Evolutionary conservation across 2,797 vertebrate species (phyloP).

Genomic region (Scleropages formosus): DNA sequence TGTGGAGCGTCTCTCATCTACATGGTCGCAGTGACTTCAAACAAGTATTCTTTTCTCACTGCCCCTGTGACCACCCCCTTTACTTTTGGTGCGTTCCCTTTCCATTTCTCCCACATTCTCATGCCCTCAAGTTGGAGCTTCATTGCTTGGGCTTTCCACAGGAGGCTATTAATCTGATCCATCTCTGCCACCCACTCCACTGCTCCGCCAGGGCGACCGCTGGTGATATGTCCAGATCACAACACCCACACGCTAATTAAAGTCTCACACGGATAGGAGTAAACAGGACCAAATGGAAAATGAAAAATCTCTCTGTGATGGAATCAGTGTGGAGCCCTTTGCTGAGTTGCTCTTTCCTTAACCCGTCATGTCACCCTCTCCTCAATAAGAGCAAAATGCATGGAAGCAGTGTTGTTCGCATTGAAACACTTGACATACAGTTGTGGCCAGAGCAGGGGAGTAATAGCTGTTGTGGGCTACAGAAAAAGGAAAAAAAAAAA

Average conservation of each 20-base stretch:
- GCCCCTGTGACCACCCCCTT: no score
- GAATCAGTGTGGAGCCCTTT: constrained; percentile 74
- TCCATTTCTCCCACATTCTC: not conserved
- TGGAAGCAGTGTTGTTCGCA: constrained; percentile 75
- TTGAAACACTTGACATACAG: not conserved
- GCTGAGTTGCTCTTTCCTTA: constrained; percentile 25
- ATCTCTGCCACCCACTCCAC: not conserved
- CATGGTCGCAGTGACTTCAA: no score
- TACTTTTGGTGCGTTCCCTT: no score
- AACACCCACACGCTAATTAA: constrained; percentile 14
- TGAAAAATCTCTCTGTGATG: constrained; percentile 75
- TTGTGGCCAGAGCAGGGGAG: constrained; percentile 50
- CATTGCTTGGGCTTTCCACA: not conserved
- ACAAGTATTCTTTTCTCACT: not conserved
- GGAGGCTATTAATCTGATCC: constrained; percentile 5
- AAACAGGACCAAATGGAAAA: constrained; percentile 47
- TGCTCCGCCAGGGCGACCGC: not conserved
- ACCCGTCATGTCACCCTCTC: constrained; percentile 12
- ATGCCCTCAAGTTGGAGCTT: not conserved
- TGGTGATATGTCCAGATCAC: constrained; percentile 4
- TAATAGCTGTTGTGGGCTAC: constrained; percentile 78
- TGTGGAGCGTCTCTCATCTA: no score
- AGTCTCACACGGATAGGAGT: not conserved
- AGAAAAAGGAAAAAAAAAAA: constrained; percentile 75
- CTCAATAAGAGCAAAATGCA: constrained; percentile 54